phyloP scores from a whole-genome alignment of 53 echinoderm and acorn worm genomes.

The Apostichopus leukothele region DNA sequence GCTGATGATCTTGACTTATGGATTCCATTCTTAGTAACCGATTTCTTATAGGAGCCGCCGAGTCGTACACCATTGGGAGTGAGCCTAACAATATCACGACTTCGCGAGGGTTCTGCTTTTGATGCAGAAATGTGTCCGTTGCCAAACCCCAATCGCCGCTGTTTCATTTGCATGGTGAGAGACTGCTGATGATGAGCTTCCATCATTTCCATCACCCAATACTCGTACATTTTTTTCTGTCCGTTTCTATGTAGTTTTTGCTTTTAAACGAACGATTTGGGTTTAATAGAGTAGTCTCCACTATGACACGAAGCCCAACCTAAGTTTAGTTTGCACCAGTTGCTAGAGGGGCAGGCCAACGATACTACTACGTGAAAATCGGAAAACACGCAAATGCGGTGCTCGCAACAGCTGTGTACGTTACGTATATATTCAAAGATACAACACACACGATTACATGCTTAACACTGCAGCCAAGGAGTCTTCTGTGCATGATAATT shows the following conservation, averaged over 20 bases:
- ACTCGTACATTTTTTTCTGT: conserved; percentile 43
- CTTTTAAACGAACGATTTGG: not conserved
- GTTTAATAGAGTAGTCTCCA: too few relatives aligned
- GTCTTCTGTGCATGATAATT: not conserved
- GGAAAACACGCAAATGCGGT: too few relatives aligned
- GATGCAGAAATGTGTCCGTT: not conserved
- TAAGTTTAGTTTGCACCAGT: too few relatives aligned
- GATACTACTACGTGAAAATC: too few relatives aligned
- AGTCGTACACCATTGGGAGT: conserved; percentile 12
- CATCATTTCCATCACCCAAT: conserved; percentile 54
- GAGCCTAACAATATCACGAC: not conserved
- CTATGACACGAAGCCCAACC: too few relatives aligned
- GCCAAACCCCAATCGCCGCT: not conserved
- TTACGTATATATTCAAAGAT: not conserved
- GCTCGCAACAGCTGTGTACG: not conserved
- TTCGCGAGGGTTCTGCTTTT: not conserved
- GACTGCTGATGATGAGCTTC: conserved; percentile 52
- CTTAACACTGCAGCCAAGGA: not conserved
- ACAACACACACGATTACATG: too few relatives aligned
- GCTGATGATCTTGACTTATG: not conserved
- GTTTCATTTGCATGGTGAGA: conserved; percentile 32
- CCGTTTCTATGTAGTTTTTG: not conserved
- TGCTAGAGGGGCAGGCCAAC: too few relatives aligned
- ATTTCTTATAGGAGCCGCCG: not conserved
- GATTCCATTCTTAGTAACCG: not conserved